Base-by-base conservation (phyloP, 2,797 vertebrate species). In the Merluccius polli region DNA sequence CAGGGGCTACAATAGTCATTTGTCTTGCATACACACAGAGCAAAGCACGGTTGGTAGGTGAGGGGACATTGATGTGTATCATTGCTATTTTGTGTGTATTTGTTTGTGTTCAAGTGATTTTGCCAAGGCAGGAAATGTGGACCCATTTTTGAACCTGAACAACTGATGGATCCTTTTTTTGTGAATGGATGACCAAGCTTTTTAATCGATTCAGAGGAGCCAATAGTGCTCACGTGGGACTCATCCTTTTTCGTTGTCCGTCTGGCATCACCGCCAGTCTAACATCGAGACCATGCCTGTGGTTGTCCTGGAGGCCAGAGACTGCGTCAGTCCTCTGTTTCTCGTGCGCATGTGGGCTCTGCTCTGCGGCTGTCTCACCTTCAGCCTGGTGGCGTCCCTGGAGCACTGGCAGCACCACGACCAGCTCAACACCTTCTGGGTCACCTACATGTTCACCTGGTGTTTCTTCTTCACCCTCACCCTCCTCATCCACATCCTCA, bases 371-470 rank as follows among this genome's bases (percentile, higher is more conserved):
- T 93, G 93, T 75, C 77, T 83, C 15, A 90, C 93, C 38, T 90
- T 95, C 85, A 94, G 93, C 76, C 86, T 95, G 15, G 90, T 82
- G 73, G 83, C 88, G 24, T 89, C 87, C 0, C 59, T 82, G 73
- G 75, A 77, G 1, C 0, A 1, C 31, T 27, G 52, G 0, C 76
- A 78, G 0, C 18, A 48, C 0, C 73, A 1, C 30, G 1, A 2
- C 3, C 1, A 3, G 0, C 0, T 0, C 13, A 2, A 11, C n/a
- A 79, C 59, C 1, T 91, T 91, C 76, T 44, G 36, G 84, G 70
- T 69, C 77, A 91, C 89, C 86, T 93, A 92, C 86, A 93, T 94
- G 91, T 91, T 90, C 32, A 89, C 75, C 80, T 95, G 94, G 94
- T 92, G 93, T 83, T 87, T 93, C 82, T 94, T 93, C 85, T 94